Percentiles rank a stretch among this genome's conserved stretches.
Conservation (phyloP, 2,113 vertebrate species). For the Nibea albiflora region DNA sequence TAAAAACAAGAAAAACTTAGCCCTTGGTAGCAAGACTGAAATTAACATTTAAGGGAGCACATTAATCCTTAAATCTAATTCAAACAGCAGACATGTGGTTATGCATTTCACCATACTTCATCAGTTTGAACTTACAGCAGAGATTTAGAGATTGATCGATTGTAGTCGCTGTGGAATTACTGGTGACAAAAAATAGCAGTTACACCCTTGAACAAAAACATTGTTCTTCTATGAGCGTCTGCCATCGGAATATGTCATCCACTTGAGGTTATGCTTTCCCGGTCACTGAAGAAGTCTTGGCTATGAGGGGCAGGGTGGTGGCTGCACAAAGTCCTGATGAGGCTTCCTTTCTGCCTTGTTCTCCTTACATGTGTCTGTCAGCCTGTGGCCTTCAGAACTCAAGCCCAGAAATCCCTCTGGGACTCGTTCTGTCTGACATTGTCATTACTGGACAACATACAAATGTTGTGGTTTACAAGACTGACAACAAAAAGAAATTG, state of each 20-base stretch:
- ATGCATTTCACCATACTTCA: constrained; percentile 44
- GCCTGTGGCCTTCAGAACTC: constrained; percentile 72
- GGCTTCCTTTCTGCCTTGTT: constrained; percentile 67
- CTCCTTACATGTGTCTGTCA: constrained; percentile 72
- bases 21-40: constrained; percentile 30
- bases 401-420: constrained; percentile 61
- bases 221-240: constrained; percentile 60
- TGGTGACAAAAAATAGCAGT: constrained; percentile 55
- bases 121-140: constrained; percentile 48
- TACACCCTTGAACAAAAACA: constrained; percentile 66
- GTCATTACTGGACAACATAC: constrained; percentile 77
- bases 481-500: constrained; percentile 68
- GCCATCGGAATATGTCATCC: constrained; percentile 75
- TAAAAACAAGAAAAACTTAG: not conserved
- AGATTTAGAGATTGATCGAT: constrained; percentile 58
- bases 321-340: constrained; percentile 67
- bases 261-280: constrained; percentile 70
- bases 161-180: constrained; percentile 44
- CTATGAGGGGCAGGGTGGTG: constrained; percentile 62
- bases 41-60: constrained; percentile 16
- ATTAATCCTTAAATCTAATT: constrained; percentile 35
- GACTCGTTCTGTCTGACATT: constrained; percentile 68
- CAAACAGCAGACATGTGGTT: constrained; percentile 47
- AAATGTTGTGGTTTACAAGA: constrained; percentile 73
- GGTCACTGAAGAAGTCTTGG: constrained; percentile 74